Percentiles rank a stretch among this genome's conserved stretches.
Evolutionary conservation across 2,113 vertebrate species (phyloP).

Genomic region (Tragelaphus imberbis): DNA sequence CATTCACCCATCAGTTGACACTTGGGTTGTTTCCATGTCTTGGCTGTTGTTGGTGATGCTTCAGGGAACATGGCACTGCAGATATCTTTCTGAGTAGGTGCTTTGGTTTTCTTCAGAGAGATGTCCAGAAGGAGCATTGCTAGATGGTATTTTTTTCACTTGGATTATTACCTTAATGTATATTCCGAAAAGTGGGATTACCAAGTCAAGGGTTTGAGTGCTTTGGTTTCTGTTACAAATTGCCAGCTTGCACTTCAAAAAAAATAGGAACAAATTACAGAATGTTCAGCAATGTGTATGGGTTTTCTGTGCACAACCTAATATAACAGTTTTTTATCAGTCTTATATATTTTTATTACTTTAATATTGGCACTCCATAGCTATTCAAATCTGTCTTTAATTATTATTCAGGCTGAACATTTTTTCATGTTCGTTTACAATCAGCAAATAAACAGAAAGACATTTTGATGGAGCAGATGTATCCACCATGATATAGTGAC

Average conservation of each 20-base stretch:
- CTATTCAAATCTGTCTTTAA: background rate
- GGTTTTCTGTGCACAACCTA: background rate
- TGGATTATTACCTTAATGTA: background rate
- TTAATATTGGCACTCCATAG: background rate
- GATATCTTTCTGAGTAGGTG: background rate
- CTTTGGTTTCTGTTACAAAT: conserved; percentile 8
- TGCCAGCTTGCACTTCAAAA: background rate
- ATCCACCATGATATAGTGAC: background rate
- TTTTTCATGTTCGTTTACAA: background rate
- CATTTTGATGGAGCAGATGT: background rate
- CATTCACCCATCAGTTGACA: background rate
- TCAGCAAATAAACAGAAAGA: background rate
- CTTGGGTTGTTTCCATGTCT: background rate
- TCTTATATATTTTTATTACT: conserved; percentile 19
- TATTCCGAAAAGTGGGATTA: conserved; percentile 30
- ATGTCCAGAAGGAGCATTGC: background rate
- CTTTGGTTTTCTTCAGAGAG: background rate
- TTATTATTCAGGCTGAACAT: background rate
- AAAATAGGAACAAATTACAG: background rate
- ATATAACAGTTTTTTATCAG: background rate
- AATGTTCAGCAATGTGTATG: background rate
- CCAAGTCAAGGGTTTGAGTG: background rate
- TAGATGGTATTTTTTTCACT: background rate
- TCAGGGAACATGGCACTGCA: background rate
- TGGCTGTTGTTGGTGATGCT: background rate